Evolutionary conservation across 1,140 invertebrate genomes (phyloP).

Genomic region (Ceratosolen solmsi): DNA sequence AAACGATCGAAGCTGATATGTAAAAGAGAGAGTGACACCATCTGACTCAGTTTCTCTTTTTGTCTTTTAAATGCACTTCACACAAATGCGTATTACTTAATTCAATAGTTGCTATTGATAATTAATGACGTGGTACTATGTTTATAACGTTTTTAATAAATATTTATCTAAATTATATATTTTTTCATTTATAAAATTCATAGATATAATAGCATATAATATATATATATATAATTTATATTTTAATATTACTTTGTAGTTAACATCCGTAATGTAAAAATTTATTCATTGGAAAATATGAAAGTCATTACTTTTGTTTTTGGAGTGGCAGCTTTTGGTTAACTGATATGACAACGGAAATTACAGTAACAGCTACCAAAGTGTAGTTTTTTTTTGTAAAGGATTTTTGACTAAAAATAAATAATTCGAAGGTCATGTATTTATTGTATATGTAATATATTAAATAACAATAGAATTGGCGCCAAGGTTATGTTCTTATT

Average conservation of each 20-base stretch:
- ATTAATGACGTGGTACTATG: neutral
- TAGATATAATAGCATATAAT: too few relatives aligned
- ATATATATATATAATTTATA: neutral
- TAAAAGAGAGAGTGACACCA: neutral
- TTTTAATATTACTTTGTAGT: neutral
- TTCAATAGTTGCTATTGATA: neutral
- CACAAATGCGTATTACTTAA: neutral
- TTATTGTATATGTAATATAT: neutral
- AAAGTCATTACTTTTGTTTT: too few relatives aligned
- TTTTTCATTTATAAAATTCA: neutral
- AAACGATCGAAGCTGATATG: too few relatives aligned
- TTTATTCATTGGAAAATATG: neutral
- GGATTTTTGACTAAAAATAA: constrained; percentile 10
- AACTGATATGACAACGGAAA: neutral
- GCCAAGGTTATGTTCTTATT: neutral
- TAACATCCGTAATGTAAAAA: neutral
- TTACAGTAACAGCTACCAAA: neutral
- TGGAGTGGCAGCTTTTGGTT: neutral
- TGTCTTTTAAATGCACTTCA: neutral
- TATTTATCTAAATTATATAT: neutral
- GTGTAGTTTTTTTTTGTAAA: neutral
- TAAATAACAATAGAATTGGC: neutral
- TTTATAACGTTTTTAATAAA: neutral
- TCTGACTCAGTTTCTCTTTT: neutral
- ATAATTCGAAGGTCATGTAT: neutral